Percentiles rank a stretch among this genome's conserved stretches.
These are phyloP conservation scores for Pachycephala philippinensis DNA, from an alignment of 2,113 vertebrate species.

Conservation along the genomic window DNA sequence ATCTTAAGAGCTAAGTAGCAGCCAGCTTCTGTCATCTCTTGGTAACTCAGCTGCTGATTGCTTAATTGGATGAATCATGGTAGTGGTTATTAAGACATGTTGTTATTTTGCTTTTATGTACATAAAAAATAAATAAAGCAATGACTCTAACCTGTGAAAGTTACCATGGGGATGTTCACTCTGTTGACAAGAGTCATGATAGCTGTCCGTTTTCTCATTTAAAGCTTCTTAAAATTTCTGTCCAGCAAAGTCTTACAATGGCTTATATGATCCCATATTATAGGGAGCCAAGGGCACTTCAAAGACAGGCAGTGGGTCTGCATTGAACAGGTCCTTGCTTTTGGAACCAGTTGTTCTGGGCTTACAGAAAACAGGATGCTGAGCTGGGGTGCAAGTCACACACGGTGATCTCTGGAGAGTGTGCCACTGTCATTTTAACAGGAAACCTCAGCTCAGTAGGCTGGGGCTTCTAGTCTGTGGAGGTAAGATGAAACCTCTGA, in stretches of 20 bases:
- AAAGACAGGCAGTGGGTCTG: fast-evolving
- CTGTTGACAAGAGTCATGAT: background rate
- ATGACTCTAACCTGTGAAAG: background rate
- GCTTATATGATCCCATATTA: fast-evolving
- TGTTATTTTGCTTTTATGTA: background rate
- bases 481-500: background rate
- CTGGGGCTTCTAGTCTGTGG: background rate
- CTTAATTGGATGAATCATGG: background rate
- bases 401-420: background rate
- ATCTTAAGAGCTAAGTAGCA: background rate
- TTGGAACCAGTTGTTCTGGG: background rate
- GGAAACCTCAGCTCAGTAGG: background rate
- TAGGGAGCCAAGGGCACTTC: background rate
- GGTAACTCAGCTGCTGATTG: background rate
- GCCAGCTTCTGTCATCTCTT: background rate
- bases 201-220: background rate
- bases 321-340: background rate
- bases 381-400: background rate
- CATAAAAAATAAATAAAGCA: background rate
- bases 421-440: background rate
- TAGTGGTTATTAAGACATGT: background rate
- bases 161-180: background rate
- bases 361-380: background rate
- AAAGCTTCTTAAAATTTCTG: background rate
- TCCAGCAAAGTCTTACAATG: fast-evolving